Evolutionary conservation across 1,140 invertebrate species (phyloP).

Genomic region (Octopus sinensis): DNA sequence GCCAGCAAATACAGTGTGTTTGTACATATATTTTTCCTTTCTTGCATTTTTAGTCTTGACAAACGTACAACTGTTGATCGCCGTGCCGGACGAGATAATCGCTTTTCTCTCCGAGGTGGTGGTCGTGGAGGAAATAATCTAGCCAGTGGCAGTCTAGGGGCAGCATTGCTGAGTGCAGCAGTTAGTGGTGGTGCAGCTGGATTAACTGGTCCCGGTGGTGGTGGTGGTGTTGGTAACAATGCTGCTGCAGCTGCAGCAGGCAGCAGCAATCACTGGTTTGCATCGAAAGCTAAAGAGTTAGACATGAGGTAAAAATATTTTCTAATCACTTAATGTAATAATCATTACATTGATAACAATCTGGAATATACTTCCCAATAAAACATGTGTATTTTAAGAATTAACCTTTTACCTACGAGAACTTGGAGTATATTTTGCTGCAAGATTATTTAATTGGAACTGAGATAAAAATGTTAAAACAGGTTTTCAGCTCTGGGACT

Average conservation of each 20-base stretch:
- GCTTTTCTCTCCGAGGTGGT: conserved; percentile 30
- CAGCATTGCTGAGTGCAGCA: background rate
- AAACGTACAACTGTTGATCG: background rate
- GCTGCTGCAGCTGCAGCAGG: conserved; percentile 12
- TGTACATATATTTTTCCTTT: background rate
- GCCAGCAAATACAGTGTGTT: background rate
- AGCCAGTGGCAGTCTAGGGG: conserved; percentile 18
- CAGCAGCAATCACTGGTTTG: conserved; percentile 1
- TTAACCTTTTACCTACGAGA: background rate
- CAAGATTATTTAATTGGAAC: background rate
- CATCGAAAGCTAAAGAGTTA: background rate
- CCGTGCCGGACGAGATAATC: conserved; percentile 14
- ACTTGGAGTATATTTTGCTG: background rate
- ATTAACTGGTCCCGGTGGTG: conserved; percentile 19
- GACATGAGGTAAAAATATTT: background rate
- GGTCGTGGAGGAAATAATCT: conserved; percentile 20
- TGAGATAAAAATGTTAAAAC: too few species aligned
- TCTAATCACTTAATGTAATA: too few species aligned
- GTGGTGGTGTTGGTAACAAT: conserved; percentile 26
- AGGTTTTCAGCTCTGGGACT: too few species aligned
- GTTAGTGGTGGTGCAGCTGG: background rate
- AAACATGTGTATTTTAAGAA: background rate
- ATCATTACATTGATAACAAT: too few species aligned
- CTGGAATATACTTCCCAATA: too few species aligned
- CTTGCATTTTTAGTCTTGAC: background rate